Conservation (phyloP, 2,113 vertebrate genomes). For the Sialia sialis region DNA sequence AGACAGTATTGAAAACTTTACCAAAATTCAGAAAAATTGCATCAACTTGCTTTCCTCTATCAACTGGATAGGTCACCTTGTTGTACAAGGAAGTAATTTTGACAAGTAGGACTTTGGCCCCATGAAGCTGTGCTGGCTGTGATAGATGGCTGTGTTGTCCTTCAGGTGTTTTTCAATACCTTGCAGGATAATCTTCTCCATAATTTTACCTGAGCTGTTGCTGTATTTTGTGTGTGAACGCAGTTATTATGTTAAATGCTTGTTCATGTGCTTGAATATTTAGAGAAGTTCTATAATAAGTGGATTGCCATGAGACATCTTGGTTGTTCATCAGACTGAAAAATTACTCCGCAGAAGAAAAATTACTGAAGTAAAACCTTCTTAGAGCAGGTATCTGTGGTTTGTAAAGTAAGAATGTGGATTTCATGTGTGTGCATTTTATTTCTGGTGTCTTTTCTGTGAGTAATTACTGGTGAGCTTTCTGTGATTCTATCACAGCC, state of each 20-base stretch:
- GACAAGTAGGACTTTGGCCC: not conserved
- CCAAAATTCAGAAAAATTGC: not conserved
- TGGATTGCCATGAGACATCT: not conserved
- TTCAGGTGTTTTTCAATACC: not conserved
- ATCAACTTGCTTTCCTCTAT: not conserved
- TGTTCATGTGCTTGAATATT: not conserved
- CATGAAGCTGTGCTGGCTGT: not conserved
- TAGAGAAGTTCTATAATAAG: not conserved
- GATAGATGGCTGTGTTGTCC: not conserved
- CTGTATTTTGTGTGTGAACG: not conserved
- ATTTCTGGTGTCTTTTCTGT: not conserved
- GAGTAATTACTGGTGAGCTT: conserved; percentile 15
- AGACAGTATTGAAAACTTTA: accelerated
- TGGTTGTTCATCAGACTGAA: not conserved
- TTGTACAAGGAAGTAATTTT: not conserved
- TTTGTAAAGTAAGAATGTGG: not conserved
- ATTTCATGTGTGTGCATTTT: not conserved
- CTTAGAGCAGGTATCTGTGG: accelerated
- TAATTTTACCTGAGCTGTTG: not conserved
- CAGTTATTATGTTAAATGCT: not conserved
- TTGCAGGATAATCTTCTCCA: not conserved
- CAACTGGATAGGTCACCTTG: not conserved
- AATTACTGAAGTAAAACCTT: not conserved
- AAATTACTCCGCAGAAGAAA: not conserved
- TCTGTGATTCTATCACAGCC: conserved; percentile 20